Evolutionary conservation across 2,888 invertebrate genomes (phyloP).

Genomic region (Anorthoa munda): DNA sequence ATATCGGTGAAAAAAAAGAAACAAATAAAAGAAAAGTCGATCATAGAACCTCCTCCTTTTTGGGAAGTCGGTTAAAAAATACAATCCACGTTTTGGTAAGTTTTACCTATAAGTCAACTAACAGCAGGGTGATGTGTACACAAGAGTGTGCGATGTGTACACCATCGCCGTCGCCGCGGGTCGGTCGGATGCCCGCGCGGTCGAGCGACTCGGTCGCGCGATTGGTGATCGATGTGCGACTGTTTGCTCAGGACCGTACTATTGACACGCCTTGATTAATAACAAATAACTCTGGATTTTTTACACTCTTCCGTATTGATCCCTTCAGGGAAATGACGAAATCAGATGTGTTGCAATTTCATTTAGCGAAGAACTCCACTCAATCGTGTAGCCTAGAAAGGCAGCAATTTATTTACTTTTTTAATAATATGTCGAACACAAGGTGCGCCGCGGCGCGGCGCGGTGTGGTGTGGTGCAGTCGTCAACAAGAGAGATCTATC

Average conservation of each 20-base stretch:
- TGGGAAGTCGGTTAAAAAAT: too few species aligned
- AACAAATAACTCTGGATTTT: slow-evolving; percentile 60
- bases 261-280: slow-evolving; percentile 65
- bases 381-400: slow-evolving; percentile 58
- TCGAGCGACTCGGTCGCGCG: slow-evolving; percentile 15
- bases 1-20: too few species aligned
- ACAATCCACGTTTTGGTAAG: not conserved
- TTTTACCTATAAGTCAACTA: not conserved
- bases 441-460: slow-evolving; percentile 26
- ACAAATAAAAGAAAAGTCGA: too few species aligned
- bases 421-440: slow-evolving; percentile 66
- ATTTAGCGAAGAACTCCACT: slow-evolving; percentile 55
- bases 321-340: slow-evolving; percentile 32
- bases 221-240: slow-evolving; percentile 45
- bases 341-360: slow-evolving; percentile 55
- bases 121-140: slow-evolving; percentile 2
- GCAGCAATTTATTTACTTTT: slow-evolving; percentile 68
- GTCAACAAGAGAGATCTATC: slow-evolving; percentile 65
- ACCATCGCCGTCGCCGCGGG: not conserved
- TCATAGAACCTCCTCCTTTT: too few species aligned
- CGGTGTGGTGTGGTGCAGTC: slow-evolving; percentile 38
- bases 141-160: slow-evolving; percentile 13
- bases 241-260: slow-evolving; percentile 59
- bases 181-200: not conserved
- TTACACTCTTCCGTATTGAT: slow-evolving; percentile 35